A percentile compares a stretch with the other conserved stretches of the same genome.
These are phyloP conservation scores for Leucopsar rothschildi DNA, from an alignment of 2,113 vertebrate species.

Conservation along the genomic window DNA sequence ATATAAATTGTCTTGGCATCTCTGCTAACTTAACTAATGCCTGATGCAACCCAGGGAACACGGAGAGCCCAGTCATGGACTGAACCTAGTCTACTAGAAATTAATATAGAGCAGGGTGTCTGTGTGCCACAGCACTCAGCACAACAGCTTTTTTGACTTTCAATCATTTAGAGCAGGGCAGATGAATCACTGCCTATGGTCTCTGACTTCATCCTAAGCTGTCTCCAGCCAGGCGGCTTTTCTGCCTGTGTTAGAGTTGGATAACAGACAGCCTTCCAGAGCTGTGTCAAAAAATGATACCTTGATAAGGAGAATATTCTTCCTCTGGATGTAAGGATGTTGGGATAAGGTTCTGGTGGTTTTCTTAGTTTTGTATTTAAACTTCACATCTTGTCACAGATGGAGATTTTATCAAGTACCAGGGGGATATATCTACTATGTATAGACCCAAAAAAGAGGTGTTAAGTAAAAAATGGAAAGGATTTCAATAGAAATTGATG, in stretches of 20 bases:
- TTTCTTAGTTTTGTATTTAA: not conserved
- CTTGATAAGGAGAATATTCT: not conserved
- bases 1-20: not conserved
- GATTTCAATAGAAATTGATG: not conserved
- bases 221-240: not conserved
- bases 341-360: not conserved
- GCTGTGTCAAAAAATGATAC: not conserved
- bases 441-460: not conserved
- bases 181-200: not conserved
- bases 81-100: not conserved
- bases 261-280: not conserved
- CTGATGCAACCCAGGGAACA: not conserved
- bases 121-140: not conserved
- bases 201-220: not conserved
- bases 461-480: not conserved
- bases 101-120: not conserved
- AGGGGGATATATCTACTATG: not conserved
- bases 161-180: not conserved
- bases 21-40: not conserved
- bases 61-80: not conserved
- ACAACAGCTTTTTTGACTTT: not conserved
- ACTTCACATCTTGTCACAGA: not conserved
- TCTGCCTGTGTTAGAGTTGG: not conserved
- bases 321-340: not conserved
- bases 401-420: not conserved